phyloP scores from a whole-genome alignment of 2,888 invertebrate genomes.

The Sesia apiformis region DNA sequence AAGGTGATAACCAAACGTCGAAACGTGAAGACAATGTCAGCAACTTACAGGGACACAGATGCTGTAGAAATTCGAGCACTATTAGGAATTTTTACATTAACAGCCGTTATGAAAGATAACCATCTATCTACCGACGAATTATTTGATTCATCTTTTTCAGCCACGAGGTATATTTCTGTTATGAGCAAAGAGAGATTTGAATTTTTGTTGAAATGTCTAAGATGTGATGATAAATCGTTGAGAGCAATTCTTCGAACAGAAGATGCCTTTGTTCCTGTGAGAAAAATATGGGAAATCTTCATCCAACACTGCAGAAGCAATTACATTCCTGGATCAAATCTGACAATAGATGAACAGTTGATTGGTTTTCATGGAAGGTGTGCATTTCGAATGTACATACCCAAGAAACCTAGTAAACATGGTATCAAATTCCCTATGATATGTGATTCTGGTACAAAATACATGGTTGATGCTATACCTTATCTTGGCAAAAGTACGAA shows the following conservation, averaged over 20 bases:
- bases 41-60: slow-evolving; percentile 6
- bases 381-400: no score
- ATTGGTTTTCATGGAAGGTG: slow-evolving; percentile 9
- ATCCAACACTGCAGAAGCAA: slow-evolving; percentile 14
- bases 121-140: slow-evolving; percentile 13
- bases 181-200: slow-evolving; percentile 15
- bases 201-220: slow-evolving; percentile 13
- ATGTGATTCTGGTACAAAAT: no score
- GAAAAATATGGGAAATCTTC: slow-evolving; percentile 19
- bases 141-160: slow-evolving; percentile 13
- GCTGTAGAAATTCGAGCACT: slow-evolving; percentile 9
- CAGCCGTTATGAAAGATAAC: slow-evolving; percentile 12
- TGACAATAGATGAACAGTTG: slow-evolving; percentile 9
- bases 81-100: slow-evolving; percentile 10
- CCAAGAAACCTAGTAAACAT: no score
- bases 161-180: slow-evolving; percentile 8
- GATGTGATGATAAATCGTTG: slow-evolving; percentile 14
- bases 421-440: no score
- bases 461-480: no score
- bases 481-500: no score
- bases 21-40: slow-evolving; percentile 4
- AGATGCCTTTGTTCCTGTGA: slow-evolving; percentile 19
- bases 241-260: slow-evolving; percentile 6
- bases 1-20: slow-evolving; percentile 4
- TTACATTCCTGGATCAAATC: slow-evolving; percentile 9